phyloP scores from a whole-genome alignment of 2,797 vertebrate genomes.

The Hozukius guyotensis region DNA sequence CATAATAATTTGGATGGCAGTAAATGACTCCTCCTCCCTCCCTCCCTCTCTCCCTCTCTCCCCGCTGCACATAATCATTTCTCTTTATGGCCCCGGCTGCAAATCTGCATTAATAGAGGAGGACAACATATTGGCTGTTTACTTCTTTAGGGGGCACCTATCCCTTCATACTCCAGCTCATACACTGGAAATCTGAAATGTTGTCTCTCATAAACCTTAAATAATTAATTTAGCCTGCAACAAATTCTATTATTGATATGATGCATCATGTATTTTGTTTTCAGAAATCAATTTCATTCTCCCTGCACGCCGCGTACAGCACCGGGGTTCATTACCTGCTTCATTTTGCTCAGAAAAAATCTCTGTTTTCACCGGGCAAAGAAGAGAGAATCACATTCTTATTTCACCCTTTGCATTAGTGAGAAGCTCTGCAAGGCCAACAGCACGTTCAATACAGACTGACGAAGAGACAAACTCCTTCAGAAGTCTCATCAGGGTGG shows the following conservation, averaged over 20 bases:
- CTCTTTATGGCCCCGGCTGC: constrained; percentile 40
- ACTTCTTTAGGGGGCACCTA: constrained; percentile 11
- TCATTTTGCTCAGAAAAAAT: constrained; percentile 43
- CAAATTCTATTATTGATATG: constrained; percentile 48
- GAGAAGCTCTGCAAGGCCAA: constrained; percentile 37
- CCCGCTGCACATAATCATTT: constrained; percentile 55
- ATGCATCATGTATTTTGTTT: constrained; percentile 55
- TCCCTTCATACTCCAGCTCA: constrained; percentile 6
- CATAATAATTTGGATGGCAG: constrained; percentile 56
- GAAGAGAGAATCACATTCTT: constrained; percentile 27
- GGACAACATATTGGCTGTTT: constrained; percentile 41
- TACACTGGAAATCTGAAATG: constrained; percentile 8
- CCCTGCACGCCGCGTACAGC: constrained; percentile 1
- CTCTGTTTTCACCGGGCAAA: constrained; percentile 25
- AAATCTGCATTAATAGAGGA: constrained; percentile 40
- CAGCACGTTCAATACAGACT: constrained; percentile 15
- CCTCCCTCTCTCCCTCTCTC: background rate
- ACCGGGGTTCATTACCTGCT: constrained; percentile 56
- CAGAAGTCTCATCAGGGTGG: constrained; percentile 28
- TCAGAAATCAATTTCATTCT: constrained; percentile 59
- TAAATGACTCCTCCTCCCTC: constrained; percentile 45
- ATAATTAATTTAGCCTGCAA: constrained; percentile 43
- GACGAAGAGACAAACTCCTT: constrained; percentile 26
- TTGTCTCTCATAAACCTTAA: constrained; percentile 31
- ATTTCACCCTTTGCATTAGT: constrained; percentile 43